These are phyloP conservation scores for Diorhabda sublineata DNA, from an alignment of 1,140 invertebrate genomes.

Conservation along the genomic window DNA sequence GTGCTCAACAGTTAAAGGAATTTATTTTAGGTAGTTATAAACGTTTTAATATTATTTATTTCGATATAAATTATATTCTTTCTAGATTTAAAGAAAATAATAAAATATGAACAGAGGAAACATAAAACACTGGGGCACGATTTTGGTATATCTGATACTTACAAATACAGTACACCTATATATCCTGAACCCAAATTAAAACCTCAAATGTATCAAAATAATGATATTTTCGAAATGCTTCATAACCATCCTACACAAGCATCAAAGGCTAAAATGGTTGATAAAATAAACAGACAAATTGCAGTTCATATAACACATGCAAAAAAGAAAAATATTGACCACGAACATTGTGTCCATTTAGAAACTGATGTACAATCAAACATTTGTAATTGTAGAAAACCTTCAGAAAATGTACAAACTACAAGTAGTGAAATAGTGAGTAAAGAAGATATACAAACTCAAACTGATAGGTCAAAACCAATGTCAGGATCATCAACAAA, in stretches of 20 bases:
- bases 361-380: constrained; percentile 13
- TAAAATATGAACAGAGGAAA: constrained; percentile 51
- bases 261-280: constrained; percentile 10
- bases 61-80: constrained; percentile 9
- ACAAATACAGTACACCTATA: neutral
- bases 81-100: constrained; percentile 56
- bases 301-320: constrained; percentile 26
- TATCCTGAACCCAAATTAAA: neutral
- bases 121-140: constrained; percentile 10
- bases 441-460: constrained; percentile 5
- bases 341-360: constrained; percentile 28
- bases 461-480: neutral
- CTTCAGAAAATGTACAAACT: neutral
- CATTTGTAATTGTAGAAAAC: constrained; percentile 7
- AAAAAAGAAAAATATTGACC: constrained; percentile 11
- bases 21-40: constrained; percentile 48
- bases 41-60: neutral
- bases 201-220: neutral
- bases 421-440: constrained; percentile 4
- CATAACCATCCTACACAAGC: constrained; percentile 24
- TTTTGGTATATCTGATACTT: neutral
- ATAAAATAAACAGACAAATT: constrained; percentile 17
- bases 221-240: constrained; percentile 26
- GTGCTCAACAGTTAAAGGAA: constrained; percentile 51
- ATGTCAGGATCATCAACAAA: constrained; percentile 8